Percentiles rank a stretch among this genome's conserved stretches.
Evolutionary conservation across 2,113 vertebrate species (phyloP).

Genomic region (Atractosteus spatula): DNA sequence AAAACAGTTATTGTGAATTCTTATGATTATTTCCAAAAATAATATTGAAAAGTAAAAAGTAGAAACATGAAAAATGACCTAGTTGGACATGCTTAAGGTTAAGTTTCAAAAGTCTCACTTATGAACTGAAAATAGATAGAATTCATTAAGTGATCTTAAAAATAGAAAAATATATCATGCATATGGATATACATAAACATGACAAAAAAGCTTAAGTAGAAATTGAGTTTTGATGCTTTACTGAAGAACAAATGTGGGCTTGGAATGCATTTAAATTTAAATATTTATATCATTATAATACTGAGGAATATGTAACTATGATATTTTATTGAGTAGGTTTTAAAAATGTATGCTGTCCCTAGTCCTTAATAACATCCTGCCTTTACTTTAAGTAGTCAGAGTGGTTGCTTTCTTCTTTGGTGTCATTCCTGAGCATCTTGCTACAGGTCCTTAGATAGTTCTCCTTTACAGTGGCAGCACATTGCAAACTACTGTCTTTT

Average conservation of each 20-base stretch:
- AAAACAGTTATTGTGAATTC: too few relatives aligned
- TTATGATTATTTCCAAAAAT: too few relatives aligned
- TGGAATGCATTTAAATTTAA: constrained; percentile 80
- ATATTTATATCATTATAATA: constrained; percentile 84
- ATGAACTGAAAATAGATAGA: constrained; percentile 68
- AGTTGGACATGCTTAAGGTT: too few relatives aligned
- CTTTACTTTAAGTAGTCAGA: constrained; percentile 56
- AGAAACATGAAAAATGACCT: too few relatives aligned
- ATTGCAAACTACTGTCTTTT: not conserved
- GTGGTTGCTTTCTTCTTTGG: constrained; percentile 46
- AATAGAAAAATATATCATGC: constrained; percentile 73
- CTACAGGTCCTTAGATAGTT: constrained; percentile 35
- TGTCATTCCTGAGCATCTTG: constrained; percentile 39
- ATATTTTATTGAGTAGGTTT: constrained; percentile 83
- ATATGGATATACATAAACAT: constrained; percentile 80
- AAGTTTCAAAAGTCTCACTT: constrained; percentile 17
- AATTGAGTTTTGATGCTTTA: constrained; percentile 75
- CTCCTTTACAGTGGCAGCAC: not conserved
- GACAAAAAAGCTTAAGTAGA: constrained; percentile 77
- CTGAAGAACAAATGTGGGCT: constrained; percentile 68
- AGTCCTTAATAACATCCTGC: constrained; percentile 71
- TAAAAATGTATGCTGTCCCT: constrained; percentile 80
- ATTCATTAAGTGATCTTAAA: constrained; percentile 66
- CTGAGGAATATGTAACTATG: constrained; percentile 80
- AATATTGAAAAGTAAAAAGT: too few relatives aligned